Base-by-base conservation (phyloP, 1,140 invertebrate species). In the Nomia melanderi region DNA sequence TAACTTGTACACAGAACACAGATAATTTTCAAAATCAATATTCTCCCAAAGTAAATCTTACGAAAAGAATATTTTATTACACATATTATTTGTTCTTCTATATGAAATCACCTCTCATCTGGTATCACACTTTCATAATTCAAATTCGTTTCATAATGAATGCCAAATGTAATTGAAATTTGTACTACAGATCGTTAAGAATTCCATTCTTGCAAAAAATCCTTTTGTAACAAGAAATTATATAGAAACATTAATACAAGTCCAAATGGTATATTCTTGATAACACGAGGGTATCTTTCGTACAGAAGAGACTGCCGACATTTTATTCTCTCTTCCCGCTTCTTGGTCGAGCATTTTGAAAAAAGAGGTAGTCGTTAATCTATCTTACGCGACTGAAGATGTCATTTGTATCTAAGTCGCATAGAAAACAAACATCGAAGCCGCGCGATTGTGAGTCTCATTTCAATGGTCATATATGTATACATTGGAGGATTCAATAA, bases 391-490 rank as follows among this genome's bases (percentile, higher is more conserved):
- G 74, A 54, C 36, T 71, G 50, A 12, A 50, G 70, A 59, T 63
- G 69, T 71, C 53, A 77, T 72, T 77, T 23, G 63, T 25, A 75
- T 77, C 69, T 56, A 75, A 76, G 77, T 41, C 71, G 69, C 65
- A 82, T 83, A 79, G 70, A 77, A 85, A 85, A 86, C 82, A 88
- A 87, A 85, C 77, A 77, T 65, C 79, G 73, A 36, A 66, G 56
- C 41, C 57, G 69, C 72, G 66, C 36, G 63, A 77, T 76, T 69
- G 59, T 44, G 60, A 79, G 71, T 41, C 69, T 78, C 84, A 75
- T 81, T 79, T 85, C 77, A 82, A 87, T 82, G 82, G 74, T 87
- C 77, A n/a, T n/a, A n/a, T n/a, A 83, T 86, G 83, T 84, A 64
- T 64, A 77, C 70, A 56, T 78, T 69, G 50, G 47, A 25, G 66